Evolutionary conservation across 1,140 invertebrate genomes (phyloP).

Genomic region (Ips nitidus): DNA sequence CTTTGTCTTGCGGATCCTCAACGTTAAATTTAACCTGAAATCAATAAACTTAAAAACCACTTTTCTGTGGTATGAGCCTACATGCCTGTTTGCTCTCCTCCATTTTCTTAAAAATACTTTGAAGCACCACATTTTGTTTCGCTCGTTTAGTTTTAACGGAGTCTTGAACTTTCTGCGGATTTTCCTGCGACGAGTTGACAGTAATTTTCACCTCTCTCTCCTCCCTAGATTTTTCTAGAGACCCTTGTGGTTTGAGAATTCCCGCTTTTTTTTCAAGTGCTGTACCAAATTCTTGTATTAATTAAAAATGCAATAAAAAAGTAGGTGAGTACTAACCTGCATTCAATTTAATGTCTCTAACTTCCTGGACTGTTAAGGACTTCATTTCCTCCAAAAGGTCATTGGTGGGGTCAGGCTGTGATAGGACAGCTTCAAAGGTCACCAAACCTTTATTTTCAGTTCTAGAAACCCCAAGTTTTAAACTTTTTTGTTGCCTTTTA

Average conservation of each 20-base stretch:
- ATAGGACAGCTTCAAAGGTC: constrained; percentile 48
- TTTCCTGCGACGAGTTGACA: constrained; percentile 1
- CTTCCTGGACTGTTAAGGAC: constrained; percentile 44
- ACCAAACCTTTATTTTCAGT: constrained; percentile 39
- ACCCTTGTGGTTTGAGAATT: constrained; percentile 70
- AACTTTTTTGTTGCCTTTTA: not conserved
- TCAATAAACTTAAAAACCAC: not conserved
- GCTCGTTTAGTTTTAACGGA: constrained; percentile 44
- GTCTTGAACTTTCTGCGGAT: constrained; percentile 28
- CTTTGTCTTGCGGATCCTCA: constrained; percentile 39
- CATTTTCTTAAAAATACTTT: constrained; percentile 70
- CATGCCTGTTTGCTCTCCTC: constrained; percentile 63
- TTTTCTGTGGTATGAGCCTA: not conserved
- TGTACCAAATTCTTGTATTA: not conserved
- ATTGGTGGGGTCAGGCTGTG: constrained; percentile 51
- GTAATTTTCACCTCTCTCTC: constrained; percentile 52
- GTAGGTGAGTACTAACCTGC: too few species aligned
- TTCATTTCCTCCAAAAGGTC: constrained; percentile 52
- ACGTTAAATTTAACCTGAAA: constrained; percentile 48
- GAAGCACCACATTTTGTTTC: constrained; percentile 57
- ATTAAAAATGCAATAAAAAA: too few species aligned
- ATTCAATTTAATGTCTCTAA: not conserved
- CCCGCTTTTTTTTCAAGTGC: constrained; percentile 61
- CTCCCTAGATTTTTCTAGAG: constrained; percentile 63
- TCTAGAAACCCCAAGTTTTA: constrained; percentile 32